These are phyloP conservation scores for Aplocera efformata DNA, from an alignment of 2,888 invertebrate genomes.

Conservation along the genomic window DNA sequence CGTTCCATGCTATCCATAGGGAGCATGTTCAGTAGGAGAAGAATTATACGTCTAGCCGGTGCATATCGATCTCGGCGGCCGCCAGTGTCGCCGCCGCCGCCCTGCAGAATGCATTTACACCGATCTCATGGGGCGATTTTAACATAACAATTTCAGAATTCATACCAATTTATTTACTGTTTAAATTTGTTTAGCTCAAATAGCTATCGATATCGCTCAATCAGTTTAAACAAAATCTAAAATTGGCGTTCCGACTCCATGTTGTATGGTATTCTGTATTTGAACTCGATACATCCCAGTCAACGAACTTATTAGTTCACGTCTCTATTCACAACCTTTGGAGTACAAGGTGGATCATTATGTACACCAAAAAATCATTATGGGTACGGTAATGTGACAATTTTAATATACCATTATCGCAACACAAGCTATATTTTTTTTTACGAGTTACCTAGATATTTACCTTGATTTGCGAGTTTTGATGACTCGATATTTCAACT, in stretches of 20 bases:
- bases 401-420: no score
- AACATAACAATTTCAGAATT: background rate
- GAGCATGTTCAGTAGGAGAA: constrained; percentile 48
- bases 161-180: background rate
- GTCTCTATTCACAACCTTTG: constrained; percentile 8
- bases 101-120: constrained; percentile 60
- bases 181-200: no score
- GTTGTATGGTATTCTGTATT: no score
- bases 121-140: constrained; percentile 26
- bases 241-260: no score
- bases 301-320: constrained; percentile 11
- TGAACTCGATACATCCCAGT: constrained; percentile 2
- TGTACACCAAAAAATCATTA: background rate
- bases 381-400: no score
- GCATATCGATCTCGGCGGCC: constrained; percentile 62
- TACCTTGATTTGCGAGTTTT: no score
- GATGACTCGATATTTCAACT: no score
- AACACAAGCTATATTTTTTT: no score
- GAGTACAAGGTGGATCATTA: constrained; percentile 2
- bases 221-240: no score
- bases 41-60: constrained; percentile 63
- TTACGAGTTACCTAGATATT: no score
- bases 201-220: no score
- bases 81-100: constrained; percentile 39
- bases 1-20: constrained; percentile 14